Percentiles rank a stretch among this genome's conserved stretches.
Conservation (phyloP, 64 coral and sea anemone species). For the Dendrophyllia cribrosa region DNA sequence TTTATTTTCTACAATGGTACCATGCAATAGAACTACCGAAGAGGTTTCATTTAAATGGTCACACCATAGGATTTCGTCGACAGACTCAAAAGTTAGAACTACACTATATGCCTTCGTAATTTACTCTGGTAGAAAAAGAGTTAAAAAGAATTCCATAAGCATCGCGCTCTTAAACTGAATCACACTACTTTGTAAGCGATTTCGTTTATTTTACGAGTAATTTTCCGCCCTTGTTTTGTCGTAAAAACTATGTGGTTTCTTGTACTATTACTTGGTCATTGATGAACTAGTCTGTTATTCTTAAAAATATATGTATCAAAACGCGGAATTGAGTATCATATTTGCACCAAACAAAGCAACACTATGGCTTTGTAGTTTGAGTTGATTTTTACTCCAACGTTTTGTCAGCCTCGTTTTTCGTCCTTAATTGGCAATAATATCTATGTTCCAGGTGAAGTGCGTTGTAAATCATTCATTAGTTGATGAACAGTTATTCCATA, state of each 20-base stretch:
- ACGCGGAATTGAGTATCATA: background rate
- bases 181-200: background rate
- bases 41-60: too few relatives aligned
- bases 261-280: background rate
- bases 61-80: background rate
- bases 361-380: too few relatives aligned
- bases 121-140: too few relatives aligned
- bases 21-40: too few relatives aligned
- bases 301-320: background rate
- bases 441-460: background rate
- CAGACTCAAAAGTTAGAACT: background rate
- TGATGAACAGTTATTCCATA: constrained; percentile 6
- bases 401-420: background rate
- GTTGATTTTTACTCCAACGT: background rate
- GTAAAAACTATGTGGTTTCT: constrained; percentile 3
- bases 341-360: background rate
- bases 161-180: background rate
- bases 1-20: too few relatives aligned
- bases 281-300: background rate
- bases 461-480: constrained; percentile 21
- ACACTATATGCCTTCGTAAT: background rate
- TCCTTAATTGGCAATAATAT: constrained; percentile 2
- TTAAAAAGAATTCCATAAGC: background rate
- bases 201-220: background rate
- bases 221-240: constrained; percentile 28